Conservation (phyloP, 2,113 vertebrate species). For the Nibea coibor region DNA sequence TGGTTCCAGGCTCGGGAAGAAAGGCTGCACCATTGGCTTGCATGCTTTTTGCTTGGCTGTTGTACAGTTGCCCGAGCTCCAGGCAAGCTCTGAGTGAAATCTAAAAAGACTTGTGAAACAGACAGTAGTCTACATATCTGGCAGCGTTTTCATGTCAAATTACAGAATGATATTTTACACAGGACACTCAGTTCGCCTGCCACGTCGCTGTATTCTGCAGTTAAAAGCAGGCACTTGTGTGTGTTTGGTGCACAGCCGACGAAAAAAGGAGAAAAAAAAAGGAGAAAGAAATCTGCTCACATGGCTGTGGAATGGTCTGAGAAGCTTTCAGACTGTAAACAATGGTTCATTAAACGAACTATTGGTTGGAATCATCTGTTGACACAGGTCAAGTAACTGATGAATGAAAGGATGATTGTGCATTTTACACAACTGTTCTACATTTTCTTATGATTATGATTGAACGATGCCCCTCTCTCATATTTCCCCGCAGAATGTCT, state of each 20-base stretch:
- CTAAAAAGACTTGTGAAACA: constrained; percentile 69
- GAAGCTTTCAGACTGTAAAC: constrained; percentile 51
- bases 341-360: constrained; percentile 65
- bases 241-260: constrained; percentile 29
- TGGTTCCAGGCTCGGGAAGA: constrained; percentile 65
- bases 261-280: not conserved
- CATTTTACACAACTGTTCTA: constrained; percentile 61
- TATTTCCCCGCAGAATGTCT: constrained; percentile 72
- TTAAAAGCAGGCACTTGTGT: constrained; percentile 37
- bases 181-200: constrained; percentile 50
- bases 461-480: constrained; percentile 65
- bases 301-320: constrained; percentile 36
- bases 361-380: constrained; percentile 39
- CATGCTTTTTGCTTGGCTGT: constrained; percentile 55
- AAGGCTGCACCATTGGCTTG: constrained; percentile 62
- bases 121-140: constrained; percentile 66
- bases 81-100: constrained; percentile 69
- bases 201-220: constrained; percentile 35
- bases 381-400: constrained; percentile 64
- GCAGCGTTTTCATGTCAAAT: constrained; percentile 64
- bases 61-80: constrained; percentile 56
- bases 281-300: constrained; percentile 4
- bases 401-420: constrained; percentile 73
- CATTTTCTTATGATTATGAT: constrained; percentile 58
- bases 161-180: constrained; percentile 51